Base-by-base conservation (phyloP, 2,888 invertebrate genomes). In the Yponomeuta plumbellus region DNA sequence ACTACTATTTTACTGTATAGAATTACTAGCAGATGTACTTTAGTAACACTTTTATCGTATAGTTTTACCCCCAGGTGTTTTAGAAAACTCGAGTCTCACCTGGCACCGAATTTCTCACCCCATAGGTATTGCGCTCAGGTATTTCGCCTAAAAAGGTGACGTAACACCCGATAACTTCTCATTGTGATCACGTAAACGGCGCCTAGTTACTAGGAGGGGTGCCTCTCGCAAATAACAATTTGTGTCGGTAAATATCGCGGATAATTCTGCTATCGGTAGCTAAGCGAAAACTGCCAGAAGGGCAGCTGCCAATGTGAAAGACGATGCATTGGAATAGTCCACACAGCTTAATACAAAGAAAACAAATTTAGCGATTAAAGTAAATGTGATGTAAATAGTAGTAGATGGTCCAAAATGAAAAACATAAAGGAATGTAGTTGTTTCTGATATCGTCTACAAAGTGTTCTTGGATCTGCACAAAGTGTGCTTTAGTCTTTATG, bases 181-280 rank as follows among this genome's bases (percentile, higher is more conserved):
- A 52, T 52, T 52, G 44, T 52, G 44, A 52, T 52, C 44, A 52
- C 44, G 44, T 52, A 52, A 52, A 13, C 17, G 44, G 44, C 44
- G 44, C 44, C 44, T 52, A 52, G 44, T 52, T 52, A 52, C 44
- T 52, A 17, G 44, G 23, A 23, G 13, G 22, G 22, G 23, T 6
- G 22, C 26, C 11, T 62, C 62, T 34, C 34, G 62, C 23, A 39
- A 62, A 62, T 62, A 62, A 62, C 62, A 62, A 62, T 62, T 62
- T 34, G 62, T 62, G n/a, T 62, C 39, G 20, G 64, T 57, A 66
- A 61, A 56, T 57, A 65, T 39, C 20, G 62, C 34, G 34, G 62
- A 39, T 62, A 17, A 23, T 66, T 62, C 62, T 52, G 17, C 44
- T 17, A 17, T 17, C 13, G 44, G 44, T 52, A 34, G 44, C 44